Conservation (phyloP, 1,140 invertebrate genomes). For the Sitodiplosis mosellana region DNA sequence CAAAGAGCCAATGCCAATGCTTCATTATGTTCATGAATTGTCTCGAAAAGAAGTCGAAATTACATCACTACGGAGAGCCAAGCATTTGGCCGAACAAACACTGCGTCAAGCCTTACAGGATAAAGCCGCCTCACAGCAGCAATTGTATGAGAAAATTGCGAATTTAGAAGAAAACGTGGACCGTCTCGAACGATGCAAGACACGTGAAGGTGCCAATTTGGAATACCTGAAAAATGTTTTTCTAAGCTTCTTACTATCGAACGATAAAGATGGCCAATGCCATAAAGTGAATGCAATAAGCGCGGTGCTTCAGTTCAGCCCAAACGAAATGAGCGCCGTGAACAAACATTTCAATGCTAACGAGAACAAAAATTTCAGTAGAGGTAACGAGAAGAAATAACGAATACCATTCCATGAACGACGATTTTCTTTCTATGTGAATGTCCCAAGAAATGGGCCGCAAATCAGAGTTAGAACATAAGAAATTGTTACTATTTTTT, state of each 20-base stretch:
- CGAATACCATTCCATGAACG: background rate
- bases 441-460: too few relatives aligned
- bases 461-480: too few relatives aligned
- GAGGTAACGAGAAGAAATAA: slow-evolving; percentile 1
- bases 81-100: slow-evolving; percentile 46
- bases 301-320: slow-evolving; percentile 63
- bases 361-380: too few relatives aligned
- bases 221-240: slow-evolving; percentile 85
- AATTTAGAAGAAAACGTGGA: slow-evolving; percentile 37
- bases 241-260: slow-evolving; percentile 57
- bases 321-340: slow-evolving; percentile 41
- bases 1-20: slow-evolving; percentile 35
- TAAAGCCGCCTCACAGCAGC: slow-evolving; percentile 33
- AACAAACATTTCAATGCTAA: slow-evolving; percentile 13
- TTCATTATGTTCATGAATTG: slow-evolving; percentile 71
- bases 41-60: slow-evolving; percentile 66
- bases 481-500: too few relatives aligned
- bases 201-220: slow-evolving; percentile 66
- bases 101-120: slow-evolving; percentile 43
- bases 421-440: too few relatives aligned
- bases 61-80: slow-evolving; percentile 46
- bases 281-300: slow-evolving; percentile 82
- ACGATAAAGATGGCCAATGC: slow-evolving; percentile 42
- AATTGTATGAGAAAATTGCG: slow-evolving; percentile 33
- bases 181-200: slow-evolving; percentile 55